Percentiles rank a stretch among this genome's conserved stretches.
phyloP scores from a whole-genome alignment of 2,797 vertebrate species.

The Falco rusticolus region DNA sequence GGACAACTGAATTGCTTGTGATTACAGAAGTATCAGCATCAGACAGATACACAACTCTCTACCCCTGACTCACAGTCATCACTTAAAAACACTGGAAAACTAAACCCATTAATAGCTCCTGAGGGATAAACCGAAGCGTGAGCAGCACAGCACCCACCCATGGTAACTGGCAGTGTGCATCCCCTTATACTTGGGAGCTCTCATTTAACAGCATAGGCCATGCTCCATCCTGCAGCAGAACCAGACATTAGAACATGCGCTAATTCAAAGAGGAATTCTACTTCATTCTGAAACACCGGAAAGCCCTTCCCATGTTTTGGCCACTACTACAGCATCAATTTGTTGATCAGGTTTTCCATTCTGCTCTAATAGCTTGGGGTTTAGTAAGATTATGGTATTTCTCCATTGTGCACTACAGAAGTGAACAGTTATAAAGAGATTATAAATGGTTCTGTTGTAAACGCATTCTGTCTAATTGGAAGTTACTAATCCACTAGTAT shows the following conservation, averaged over 20 bases:
- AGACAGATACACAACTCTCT: background rate
- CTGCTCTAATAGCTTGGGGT: background rate
- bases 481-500: background rate
- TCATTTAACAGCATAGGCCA: background rate
- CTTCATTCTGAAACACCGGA: background rate
- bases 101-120: fast-evolving
- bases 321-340: background rate
- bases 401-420: background rate
- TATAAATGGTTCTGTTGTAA: background rate
- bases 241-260: fast-evolving
- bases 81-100: background rate
- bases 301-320: background rate
- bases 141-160: background rate
- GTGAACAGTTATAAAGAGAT: background rate
- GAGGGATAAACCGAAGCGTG: background rate
- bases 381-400: background rate
- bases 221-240: background rate
- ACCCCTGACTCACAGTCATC: background rate
- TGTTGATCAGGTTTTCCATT: background rate
- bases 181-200: fast-evolving
- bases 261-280: background rate
- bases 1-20: background rate
- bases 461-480: background rate
- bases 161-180: fast-evolving
- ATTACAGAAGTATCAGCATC: background rate